Evolutionary conservation across 2,888 invertebrate species (phyloP), one percentile per base, ranked within the genome.

Genomic region (Trachelus troglodyta): DNA sequence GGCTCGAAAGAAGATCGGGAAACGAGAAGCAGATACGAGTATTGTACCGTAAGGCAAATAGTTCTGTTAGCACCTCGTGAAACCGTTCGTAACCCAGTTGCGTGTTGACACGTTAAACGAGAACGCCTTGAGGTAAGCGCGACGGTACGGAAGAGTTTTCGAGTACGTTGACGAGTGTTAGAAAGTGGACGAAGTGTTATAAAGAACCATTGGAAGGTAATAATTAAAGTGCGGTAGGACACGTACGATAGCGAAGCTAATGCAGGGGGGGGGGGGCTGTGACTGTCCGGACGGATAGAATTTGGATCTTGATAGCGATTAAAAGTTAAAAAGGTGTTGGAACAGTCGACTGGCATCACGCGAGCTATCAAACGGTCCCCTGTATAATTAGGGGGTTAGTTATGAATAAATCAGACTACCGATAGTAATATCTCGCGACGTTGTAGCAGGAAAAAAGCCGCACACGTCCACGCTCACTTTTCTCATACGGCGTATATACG

Each of bases 351-450:
- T 40, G 56, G 9, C 23, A 23, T 71, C 71, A 31, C 71, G 71
- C 71, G 71, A 71, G 71, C 71, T 56, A 56, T 31, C 31, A 12
- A 71, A 11, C 4, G 74, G 69, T 77, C 37, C 69, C 69, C 75
- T 75, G 77, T 75, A 34, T 11, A 77, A 77, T 77, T 77, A 77
- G 56, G 34, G 68, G 37, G 23, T 37, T 69, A n/a, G 56, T 77
- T 69, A 74, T 35, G 74, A 77, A 77, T 77, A 75, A 77, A 77
- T 77, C 77, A 74, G n/a, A n/a, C 35, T 35, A 77, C 34, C 74
- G 74, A 69, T 33, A 23, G 12, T 30, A 31, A 30, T 30, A 71
- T 71, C 71, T 31, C 31, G 71, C 6, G 56, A 9, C 6, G 56
- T 56, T 23, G 56, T 12, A 56, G 9, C 4, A 9, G 2, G 9